Percentiles rank a stretch among this genome's conserved stretches.
Evolutionary conservation across 2,113 vertebrate species (phyloP).

Genomic region (Passer domesticus): DNA sequence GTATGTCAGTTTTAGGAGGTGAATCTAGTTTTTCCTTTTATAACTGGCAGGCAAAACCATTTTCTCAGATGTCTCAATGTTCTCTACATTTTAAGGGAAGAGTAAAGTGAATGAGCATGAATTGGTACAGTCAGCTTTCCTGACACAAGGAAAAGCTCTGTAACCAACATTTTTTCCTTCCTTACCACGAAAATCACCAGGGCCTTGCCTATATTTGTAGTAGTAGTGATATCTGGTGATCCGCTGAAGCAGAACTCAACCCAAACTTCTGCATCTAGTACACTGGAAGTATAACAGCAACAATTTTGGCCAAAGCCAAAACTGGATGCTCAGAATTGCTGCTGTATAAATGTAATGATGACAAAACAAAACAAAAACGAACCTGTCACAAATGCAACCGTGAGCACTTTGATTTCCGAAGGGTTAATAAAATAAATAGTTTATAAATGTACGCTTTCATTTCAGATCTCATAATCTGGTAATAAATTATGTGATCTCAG

Average conservation of each 20-base stretch:
- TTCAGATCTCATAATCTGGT: constrained; percentile 85
- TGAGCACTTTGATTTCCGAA: constrained; percentile 62
- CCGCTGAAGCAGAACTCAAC: constrained; percentile 46
- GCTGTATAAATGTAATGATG: constrained; percentile 41
- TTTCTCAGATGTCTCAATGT: background rate
- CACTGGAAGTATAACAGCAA: constrained; percentile 31
- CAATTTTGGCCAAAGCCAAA: constrained; percentile 36
- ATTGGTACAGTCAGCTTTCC: background rate
- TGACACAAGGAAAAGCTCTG: background rate
- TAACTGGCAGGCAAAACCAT: background rate
- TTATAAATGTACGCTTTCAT: constrained; percentile 61
- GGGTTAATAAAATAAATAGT: constrained; percentile 61
- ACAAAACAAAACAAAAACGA: constrained; percentile 51
- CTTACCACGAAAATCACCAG: background rate
- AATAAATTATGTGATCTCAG: constrained; percentile 88
- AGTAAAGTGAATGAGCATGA: background rate
- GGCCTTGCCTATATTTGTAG: background rate
- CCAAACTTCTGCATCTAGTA: constrained; percentile 22
- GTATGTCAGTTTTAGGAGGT: background rate
- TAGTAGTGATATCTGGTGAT: background rate
- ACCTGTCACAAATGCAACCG: constrained; percentile 56
- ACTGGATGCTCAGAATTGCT: constrained; percentile 31
- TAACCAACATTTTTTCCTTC: background rate
- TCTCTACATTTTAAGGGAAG: background rate
- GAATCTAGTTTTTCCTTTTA: background rate